Conservation (phyloP, 2,888 invertebrate species). For the Apantesis nais region DNA sequence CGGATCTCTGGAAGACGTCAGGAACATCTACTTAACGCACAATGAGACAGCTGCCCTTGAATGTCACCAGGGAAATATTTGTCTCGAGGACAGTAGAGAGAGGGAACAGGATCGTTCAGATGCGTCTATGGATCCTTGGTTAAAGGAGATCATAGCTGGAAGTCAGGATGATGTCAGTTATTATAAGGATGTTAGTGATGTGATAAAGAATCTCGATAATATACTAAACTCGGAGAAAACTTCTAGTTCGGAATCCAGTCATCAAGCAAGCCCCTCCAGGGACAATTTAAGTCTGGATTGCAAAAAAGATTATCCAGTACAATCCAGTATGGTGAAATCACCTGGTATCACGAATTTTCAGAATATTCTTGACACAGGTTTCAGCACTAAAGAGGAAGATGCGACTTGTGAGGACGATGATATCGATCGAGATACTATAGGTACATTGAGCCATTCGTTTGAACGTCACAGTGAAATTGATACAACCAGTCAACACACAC, state of each 20-base stretch:
- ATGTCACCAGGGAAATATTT: constrained; percentile 75
- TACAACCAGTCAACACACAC: constrained; percentile 73
- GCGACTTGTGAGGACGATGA: constrained; percentile 69
- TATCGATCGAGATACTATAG: constrained; percentile 72
- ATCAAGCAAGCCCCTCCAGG: constrained; percentile 83
- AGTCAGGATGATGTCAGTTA: constrained; percentile 87
- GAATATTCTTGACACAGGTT: constrained; percentile 70
- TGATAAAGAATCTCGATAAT: constrained; percentile 87
- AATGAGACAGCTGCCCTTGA: constrained; percentile 74
- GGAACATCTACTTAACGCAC: constrained; percentile 79
- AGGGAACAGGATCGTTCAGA: constrained; percentile 73
- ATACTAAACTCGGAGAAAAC: constrained; percentile 87
- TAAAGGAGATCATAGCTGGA: constrained; percentile 85
- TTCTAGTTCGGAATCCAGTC: constrained; percentile 86
- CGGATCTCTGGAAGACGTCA: constrained; percentile 88
- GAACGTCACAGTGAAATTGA: constrained; percentile 73
- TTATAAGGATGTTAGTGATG: constrained; percentile 86
- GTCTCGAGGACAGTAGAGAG: constrained; percentile 64
- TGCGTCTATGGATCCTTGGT: constrained; percentile 85
- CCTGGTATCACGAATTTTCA: constrained; percentile 81
- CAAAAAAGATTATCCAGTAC: constrained; percentile 76
- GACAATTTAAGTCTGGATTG: constrained; percentile 80
- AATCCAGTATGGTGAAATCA: constrained; percentile 78
- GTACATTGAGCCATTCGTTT: constrained; percentile 78
- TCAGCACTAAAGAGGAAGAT: constrained; percentile 56